Evolutionary conservation across 2,888 invertebrate genomes (phyloP).

Genomic region (Tillus elongatus): DNA sequence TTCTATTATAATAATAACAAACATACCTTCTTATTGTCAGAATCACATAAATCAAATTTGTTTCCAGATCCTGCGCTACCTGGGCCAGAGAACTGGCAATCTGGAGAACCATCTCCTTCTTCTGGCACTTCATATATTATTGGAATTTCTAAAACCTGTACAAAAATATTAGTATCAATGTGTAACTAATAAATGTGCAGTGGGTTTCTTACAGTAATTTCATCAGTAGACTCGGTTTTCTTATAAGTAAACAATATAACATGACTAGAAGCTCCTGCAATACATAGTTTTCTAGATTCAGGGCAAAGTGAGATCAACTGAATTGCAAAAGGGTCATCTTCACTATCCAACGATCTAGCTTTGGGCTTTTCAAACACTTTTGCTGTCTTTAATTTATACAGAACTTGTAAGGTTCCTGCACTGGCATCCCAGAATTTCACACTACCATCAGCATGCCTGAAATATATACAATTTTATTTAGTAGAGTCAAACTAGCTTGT

Average conservation of each 20-base stretch:
- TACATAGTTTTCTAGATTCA: conserved; percentile 80
- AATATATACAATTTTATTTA: conserved; percentile 13
- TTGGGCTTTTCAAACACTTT: conserved; percentile 77
- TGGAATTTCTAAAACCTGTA: conserved; percentile 65
- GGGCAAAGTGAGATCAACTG: conserved; percentile 86
- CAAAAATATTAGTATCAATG: conserved; percentile 3
- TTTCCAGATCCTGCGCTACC: conserved; percentile 38
- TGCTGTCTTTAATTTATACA: conserved; percentile 96
- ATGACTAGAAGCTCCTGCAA: conserved; percentile 88
- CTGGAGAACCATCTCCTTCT: conserved; percentile 70
- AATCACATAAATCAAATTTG: conserved; percentile 38
- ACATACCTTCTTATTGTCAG: conserved; percentile 46
- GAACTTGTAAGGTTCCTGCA: conserved; percentile 88
- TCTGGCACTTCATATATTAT: conserved; percentile 75
- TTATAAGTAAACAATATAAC: conserved; percentile 93
- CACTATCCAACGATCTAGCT: conserved; percentile 54
- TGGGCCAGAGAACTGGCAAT: conserved; percentile 56
- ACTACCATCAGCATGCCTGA: conserved; percentile 93
- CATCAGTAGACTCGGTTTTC: conserved; percentile 77
- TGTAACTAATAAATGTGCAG: not conserved
- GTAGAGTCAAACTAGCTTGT: conserved; percentile 11
- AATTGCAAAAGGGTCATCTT: conserved; percentile 84
- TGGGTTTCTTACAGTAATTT: conserved; percentile 57
- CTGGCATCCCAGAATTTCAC: conserved; percentile 99
- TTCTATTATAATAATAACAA: not conserved